Conservation (phyloP, 2,888 invertebrate species). For the Cosmia pyralina region DNA sequence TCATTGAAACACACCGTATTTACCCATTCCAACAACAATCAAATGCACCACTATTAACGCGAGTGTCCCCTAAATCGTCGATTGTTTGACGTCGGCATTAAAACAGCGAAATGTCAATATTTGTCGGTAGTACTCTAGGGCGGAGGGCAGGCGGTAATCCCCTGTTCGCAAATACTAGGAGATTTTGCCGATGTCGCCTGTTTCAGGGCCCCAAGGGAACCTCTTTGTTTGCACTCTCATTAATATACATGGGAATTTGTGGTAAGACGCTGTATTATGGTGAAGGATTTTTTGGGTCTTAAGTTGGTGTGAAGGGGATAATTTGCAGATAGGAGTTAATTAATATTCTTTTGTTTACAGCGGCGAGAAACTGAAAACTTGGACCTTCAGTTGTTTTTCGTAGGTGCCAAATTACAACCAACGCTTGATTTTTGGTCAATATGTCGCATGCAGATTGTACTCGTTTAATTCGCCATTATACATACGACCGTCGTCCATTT, state of each 20-base stretch:
- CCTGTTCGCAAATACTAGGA: slow-evolving; percentile 83
- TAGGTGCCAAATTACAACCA: too few relatives aligned
- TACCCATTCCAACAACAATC: not conserved
- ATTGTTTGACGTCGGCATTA: slow-evolving; percentile 90
- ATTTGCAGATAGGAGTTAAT: slow-evolving; percentile 49
- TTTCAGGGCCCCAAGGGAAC: slow-evolving; percentile 66
- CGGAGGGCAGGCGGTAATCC: slow-evolving; percentile 83
- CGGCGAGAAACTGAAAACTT: too few relatives aligned
- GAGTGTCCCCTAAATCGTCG: slow-evolving; percentile 81
- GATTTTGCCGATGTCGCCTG: slow-evolving; percentile 78
- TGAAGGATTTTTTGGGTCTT: slow-evolving; percentile 62
- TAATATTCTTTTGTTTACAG: slow-evolving; percentile 43
- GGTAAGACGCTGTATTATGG: slow-evolving; percentile 59
- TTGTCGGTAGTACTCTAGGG: slow-evolving; percentile 77
- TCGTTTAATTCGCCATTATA: too few relatives aligned
- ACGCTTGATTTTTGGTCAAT: too few relatives aligned
- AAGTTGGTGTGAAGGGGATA: slow-evolving; percentile 44
- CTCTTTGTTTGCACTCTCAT: slow-evolving; percentile 78
- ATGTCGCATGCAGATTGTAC: too few relatives aligned
- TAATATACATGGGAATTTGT: slow-evolving; percentile 76
- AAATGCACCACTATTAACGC: slow-evolving; percentile 59
- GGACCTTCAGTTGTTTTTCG: too few relatives aligned
- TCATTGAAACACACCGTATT: not conserved
- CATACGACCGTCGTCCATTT: too few relatives aligned
- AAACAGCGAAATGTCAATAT: slow-evolving; percentile 90